Conservation (phyloP, 2,113 vertebrate species). For the Alligator sinensis region DNA sequence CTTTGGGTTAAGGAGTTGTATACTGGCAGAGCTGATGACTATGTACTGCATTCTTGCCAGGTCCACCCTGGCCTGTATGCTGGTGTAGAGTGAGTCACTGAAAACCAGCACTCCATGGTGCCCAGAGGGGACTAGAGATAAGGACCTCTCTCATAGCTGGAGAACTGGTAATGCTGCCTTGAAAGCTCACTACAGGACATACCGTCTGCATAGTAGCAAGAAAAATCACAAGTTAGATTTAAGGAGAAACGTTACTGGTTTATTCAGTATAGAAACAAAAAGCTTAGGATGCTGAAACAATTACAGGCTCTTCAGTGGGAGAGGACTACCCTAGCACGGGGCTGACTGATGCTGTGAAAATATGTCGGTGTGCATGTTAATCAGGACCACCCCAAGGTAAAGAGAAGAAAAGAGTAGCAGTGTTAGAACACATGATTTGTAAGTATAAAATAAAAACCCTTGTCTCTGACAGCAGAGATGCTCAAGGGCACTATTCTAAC, state of each 20-base stretch:
- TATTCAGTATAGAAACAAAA: not conserved
- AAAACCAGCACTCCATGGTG: not conserved
- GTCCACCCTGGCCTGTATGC: too few species aligned
- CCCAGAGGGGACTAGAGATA: not conserved
- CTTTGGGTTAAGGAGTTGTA: not conserved
- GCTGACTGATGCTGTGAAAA: not conserved
- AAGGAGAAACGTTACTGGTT: not conserved
- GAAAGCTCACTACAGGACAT: not conserved
- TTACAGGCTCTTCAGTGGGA: not conserved
- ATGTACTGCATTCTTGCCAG: too few species aligned
- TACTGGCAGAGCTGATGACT: not conserved
- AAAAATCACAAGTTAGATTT: not conserved
- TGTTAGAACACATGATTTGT: not conserved
- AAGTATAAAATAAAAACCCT: not conserved
- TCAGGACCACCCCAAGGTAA: not conserved
- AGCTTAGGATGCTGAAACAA: not conserved
- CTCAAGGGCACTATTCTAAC: not conserved
- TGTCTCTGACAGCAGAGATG: not conserved
- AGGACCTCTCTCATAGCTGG: not conserved
- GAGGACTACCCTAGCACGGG: not conserved
- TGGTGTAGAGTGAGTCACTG: not conserved
- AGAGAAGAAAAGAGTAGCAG: not conserved
- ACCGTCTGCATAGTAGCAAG: not conserved
- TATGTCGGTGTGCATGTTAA: not conserved
- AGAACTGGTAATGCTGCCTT: not conserved